Evolutionary conservation across 2,888 invertebrate species (phyloP), one percentile per base, ranked within the genome.

Genomic region (Troglohyphantes excavatus): DNA sequence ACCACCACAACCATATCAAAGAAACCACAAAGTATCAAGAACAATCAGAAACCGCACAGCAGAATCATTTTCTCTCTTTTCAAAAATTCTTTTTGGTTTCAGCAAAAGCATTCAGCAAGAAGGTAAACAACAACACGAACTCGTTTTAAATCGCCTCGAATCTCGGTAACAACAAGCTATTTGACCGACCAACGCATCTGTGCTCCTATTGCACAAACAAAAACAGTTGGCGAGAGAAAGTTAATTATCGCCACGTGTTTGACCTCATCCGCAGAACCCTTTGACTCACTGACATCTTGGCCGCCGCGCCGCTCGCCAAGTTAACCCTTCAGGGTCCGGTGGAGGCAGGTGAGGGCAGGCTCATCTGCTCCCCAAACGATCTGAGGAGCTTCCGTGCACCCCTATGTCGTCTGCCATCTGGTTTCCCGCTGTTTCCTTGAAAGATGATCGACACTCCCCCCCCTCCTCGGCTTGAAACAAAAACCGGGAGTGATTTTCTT

Each of bases 381-480:
- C 13, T n/a, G 13, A 1, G 53, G n/a, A 17, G 53, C 53, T 53
- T 53, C 53, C 53, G 53, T 53, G 53, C 53, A 53, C 53, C 53
- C 53, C 53, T 53, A 2, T 53, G 53, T 53, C 53, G 53, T 53
- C 53, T 53, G 53, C 53, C 53, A 53, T 53, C 53, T 53, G 53
- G 53, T 53, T n/a, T 53, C 53, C 53, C 53, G 39, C 39, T 7
- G n/a, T 53, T 53, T 53, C 53, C 53, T 53, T 53, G 53, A 53
- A n/a, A n/a, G 53, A 17, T 53, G 53, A 53, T 53, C 53, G 9
- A 33, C 33, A 9, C 3, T n/a, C 39, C 39, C 39, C 13, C 46
- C 2, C 53, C n/a, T 53, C 5, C n/a, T 53, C 17, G n/a, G n/a
- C n/a, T 17, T 53, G 53, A 53, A 53, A 53, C 53, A 53, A 53